Evolutionary conservation across 2,797 vertebrate genomes (phyloP), one percentile per base, ranked within the genome.

Genomic region (Takifugu ocellatus): DNA sequence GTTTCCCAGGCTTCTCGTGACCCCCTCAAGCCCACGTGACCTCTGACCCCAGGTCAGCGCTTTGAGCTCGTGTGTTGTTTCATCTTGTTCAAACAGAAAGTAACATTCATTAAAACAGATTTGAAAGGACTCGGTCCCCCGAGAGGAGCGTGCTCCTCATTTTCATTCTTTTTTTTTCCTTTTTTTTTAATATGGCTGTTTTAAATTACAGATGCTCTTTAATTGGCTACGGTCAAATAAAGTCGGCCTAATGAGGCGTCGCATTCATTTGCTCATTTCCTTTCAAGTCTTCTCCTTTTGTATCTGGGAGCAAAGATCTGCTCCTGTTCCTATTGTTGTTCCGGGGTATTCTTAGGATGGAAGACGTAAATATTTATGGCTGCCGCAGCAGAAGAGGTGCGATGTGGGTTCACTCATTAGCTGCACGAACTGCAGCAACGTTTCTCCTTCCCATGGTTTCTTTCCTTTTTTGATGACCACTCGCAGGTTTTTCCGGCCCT

Each of bases 151-250:
- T 64, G 78, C 70, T 87, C 73, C 78, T 82, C 16, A 54, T 74
- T 49, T n/a, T 21, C 60, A 73, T 61, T 79, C 79, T 88, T 80
- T 85, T 14, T 14, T 14, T 39, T 3, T 2, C 14, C 12, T 48
- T 48, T 48, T 47, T 21, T 88, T 87, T 88, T 79, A 78, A 81
- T 79, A 72, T 70, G 81, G 81, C 80, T 87, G 74, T 87, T 88
- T 89, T 84, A 88, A 88, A 88, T 88, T 82, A 85, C 82, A 83
- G 78, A 83, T 83, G 81, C 81, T 84, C 74, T 87, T 82, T 90
- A 89, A 90, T 87, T 86, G 87, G 86, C 84, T 66, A 85, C 70
- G 78, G 84, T 87, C 84, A 90, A 88, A 89, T 88, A 88, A 86
- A 90, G 85, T 75, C 77, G 59, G 68, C 70, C 86, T 88, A 89